These are phyloP conservation scores for Rhinoderma darwinii DNA, from an alignment of 2,113 vertebrate genomes.

Conservation along the genomic window DNA sequence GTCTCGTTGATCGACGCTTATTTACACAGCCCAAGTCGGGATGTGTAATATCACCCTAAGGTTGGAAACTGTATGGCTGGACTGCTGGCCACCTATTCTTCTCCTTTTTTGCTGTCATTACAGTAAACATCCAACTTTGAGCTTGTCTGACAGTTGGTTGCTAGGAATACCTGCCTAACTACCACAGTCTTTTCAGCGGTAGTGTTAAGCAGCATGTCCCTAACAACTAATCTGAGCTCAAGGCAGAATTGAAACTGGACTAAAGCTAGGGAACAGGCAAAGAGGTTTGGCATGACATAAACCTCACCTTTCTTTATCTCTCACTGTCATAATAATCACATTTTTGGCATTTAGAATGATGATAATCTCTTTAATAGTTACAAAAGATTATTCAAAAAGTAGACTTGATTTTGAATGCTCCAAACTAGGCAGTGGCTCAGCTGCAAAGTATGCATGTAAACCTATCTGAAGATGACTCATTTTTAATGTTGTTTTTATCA, in stretches of 20 bases:
- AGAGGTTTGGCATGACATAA: background rate
- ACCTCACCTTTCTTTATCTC: background rate
- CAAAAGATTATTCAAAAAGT: no score
- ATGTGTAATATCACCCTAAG: no score
- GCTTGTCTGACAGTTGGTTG: slow-evolving; percentile 2
- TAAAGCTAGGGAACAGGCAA: background rate
- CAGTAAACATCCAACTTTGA: background rate
- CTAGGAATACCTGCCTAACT: background rate
- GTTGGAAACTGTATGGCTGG: no score
- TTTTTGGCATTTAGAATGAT: background rate
- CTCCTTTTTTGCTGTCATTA: background rate
- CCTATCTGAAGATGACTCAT: background rate
- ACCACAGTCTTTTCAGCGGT: background rate
- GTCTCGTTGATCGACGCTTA: no score
- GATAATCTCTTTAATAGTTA: background rate
- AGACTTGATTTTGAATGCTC: no score
- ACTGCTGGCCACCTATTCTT: background rate
- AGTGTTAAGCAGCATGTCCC: background rate
- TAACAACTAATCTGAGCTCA: background rate
- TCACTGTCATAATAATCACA: no score
- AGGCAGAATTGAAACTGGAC: background rate
- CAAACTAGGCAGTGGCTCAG: no score
- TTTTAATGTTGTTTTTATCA: background rate
- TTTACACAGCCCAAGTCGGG: no score
- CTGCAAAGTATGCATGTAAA: no score